phyloP scores from a whole-genome alignment of 1,140 invertebrate species.

The Trachymyrmex septentrionalis region DNA sequence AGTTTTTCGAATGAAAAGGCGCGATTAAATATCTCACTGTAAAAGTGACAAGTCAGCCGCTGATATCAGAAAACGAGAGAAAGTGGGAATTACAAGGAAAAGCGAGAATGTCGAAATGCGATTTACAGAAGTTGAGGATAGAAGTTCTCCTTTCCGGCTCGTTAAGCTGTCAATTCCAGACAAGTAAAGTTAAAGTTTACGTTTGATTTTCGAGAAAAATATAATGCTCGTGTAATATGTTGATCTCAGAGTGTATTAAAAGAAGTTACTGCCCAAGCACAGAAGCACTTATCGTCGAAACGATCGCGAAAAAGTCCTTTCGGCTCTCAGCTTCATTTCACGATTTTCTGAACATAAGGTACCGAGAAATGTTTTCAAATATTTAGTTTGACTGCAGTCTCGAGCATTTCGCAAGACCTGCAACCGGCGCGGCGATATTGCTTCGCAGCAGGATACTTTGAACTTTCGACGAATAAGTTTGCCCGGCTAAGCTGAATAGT shows the following conservation, averaged over 20 bases:
- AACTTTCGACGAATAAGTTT: constrained; percentile 34
- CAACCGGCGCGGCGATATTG: constrained; percentile 26
- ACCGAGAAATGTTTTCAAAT: constrained; percentile 50
- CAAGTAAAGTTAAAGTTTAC: constrained; percentile 13
- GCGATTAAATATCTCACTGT: not conserved
- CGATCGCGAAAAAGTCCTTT: not conserved
- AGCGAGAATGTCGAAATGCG: constrained; percentile 48
- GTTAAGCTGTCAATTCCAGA: constrained; percentile 44
- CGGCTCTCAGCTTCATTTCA: not conserved
- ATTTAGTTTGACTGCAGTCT: constrained; percentile 58
- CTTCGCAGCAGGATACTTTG: constrained; percentile 41
- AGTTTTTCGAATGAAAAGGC: not conserved
- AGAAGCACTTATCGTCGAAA: not conserved
- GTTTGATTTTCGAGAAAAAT: constrained; percentile 43
- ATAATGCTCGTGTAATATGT: constrained; percentile 23
- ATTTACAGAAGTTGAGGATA: constrained; percentile 49
- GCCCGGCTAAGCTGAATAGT: constrained; percentile 3
- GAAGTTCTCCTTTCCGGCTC: constrained; percentile 51
- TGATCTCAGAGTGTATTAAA: not conserved
- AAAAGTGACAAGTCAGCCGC: constrained; percentile 19
- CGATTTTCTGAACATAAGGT: not conserved
- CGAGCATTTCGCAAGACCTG: constrained; percentile 41
- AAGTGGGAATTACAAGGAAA: constrained; percentile 20
- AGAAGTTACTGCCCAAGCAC: not conserved
- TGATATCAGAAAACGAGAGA: constrained; percentile 17